phyloP scores from a whole-genome alignment of 2,797 vertebrate genomes.

The Tragelaphus eurycerus region DNA sequence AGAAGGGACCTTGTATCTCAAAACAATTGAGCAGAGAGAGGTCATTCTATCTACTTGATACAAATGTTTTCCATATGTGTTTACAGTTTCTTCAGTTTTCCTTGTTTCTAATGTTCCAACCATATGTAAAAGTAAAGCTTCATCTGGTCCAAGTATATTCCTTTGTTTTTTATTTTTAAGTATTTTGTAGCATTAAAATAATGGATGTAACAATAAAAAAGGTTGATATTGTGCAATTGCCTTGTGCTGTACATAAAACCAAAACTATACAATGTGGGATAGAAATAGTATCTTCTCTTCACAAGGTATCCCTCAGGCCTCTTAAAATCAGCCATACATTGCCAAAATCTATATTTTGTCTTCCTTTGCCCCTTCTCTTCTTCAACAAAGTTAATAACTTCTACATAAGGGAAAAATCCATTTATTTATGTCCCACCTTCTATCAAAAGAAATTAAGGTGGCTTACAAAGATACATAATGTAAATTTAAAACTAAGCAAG shows the following conservation, averaged over 20 bases:
- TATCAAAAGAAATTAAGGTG: constrained; percentile 62
- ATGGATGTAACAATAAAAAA: constrained; percentile 46
- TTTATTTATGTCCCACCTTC: constrained; percentile 50
- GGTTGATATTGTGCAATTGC: constrained; percentile 2
- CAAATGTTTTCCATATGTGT: not conserved
- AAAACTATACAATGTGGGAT: constrained; percentile 34
- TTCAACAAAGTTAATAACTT: constrained; percentile 65
- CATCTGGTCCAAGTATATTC: not conserved
- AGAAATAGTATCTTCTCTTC: constrained; percentile 60
- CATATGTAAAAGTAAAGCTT: constrained; percentile 12
- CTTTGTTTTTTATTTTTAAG: constrained; percentile 54
- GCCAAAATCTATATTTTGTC: constrained; percentile 49
- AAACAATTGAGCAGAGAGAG: constrained; percentile 57
- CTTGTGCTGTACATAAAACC: constrained; percentile 46
- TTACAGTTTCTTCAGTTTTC: not conserved
- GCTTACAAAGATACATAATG: constrained; percentile 45
- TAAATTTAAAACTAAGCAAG: constrained; percentile 48
- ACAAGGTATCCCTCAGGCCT: constrained; percentile 13
- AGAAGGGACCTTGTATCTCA: not conserved
- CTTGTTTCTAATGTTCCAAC: constrained; percentile 45
- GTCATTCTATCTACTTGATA: constrained; percentile 15
- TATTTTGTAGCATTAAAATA: constrained; percentile 49
- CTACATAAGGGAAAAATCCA: constrained; percentile 17
- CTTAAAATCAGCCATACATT: constrained; percentile 55
- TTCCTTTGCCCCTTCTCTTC: constrained; percentile 11